Base-by-base conservation (phyloP, 1,140 invertebrate genomes). In the Temnothorax longispinosus region DNA sequence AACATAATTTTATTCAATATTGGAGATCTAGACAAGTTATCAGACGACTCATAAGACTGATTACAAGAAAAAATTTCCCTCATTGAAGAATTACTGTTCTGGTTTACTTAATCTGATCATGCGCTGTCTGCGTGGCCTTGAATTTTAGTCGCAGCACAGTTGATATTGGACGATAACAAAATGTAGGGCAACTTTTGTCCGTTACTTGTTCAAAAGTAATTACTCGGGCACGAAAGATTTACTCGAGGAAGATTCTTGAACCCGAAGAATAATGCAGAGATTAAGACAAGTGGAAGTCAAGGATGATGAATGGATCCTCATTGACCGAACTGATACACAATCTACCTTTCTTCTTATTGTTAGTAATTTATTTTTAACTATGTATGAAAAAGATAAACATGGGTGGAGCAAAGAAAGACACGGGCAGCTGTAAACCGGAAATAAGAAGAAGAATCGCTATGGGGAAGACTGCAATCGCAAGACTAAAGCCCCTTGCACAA, bases 221-320 rank as follows among this genome's bases (percentile, higher is more conserved):
- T 89, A 87, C 84, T 91, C 93, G 65, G 93, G 81, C 38, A 87
- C 88, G 35, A 90, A 89, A 64, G 91, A 93, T 69, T 91, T 92
- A 69, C 89, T 85, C 56, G 92, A 94, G 71, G 93, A 92, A 69
- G 89, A 91, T 88, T 90, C 87, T 67, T 87, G 89, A 67, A 93
- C 90, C 60, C 85, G 89, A 47, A 86, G 91, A 52, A 90, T 93
- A 88, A 92, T 93, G 77, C 89, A 92, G 18, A 92, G 94, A 89
- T 92, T 94, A 56, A 93, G 91, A 44, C 93, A 94, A 86, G 91
- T 94, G 88, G 94, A 95, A 88, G 93, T 94, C 81, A 94, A 95
- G 86, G 95, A 96, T 80, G 96, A 96, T 81, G 96, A 96, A 87
- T 96, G 96, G 96, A 95, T 96, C 88, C 93, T 96, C 90, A 95